These are phyloP conservation scores for Ceratina calcarata DNA, from an alignment of 1,140 invertebrate genomes.

Conservation along the genomic window DNA sequence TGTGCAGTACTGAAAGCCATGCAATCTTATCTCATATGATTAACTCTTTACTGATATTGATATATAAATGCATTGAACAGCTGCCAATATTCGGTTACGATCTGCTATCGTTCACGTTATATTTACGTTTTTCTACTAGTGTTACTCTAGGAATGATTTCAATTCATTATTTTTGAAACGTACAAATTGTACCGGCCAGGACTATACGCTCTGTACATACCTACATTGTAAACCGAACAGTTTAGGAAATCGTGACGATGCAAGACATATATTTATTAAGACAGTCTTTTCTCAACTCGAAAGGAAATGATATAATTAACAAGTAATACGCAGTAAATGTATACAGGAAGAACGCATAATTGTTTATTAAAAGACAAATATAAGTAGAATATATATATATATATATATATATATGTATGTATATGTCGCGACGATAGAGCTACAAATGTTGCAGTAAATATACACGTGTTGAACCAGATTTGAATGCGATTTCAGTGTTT, in stretches of 20 bases:
- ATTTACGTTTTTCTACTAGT: constrained; percentile 1
- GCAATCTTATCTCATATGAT: constrained; percentile 7
- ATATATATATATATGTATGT: too few species aligned
- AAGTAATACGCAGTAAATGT: not conserved
- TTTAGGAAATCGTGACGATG: not conserved
- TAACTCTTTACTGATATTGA: not conserved
- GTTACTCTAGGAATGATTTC: not conserved
- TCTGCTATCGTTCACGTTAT: not conserved
- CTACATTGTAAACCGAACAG: not conserved
- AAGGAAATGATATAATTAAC: not conserved
- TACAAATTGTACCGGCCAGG: too few species aligned
- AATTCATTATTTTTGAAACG: not conserved
- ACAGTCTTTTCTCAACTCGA: not conserved
- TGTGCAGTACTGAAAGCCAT: not conserved
- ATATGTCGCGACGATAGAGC: too few species aligned
- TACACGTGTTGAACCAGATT: not conserved
- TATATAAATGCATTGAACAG: constrained; percentile 18
- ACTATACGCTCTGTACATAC: too few species aligned
- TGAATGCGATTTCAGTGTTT: not conserved
- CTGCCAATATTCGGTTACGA: constrained; percentile 6
- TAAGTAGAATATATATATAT: too few species aligned
- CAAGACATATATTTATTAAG: not conserved
- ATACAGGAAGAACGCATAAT: not conserved
- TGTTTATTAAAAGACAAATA: not conserved
- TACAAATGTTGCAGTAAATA: not conserved